Percentiles rank a stretch among this genome's conserved stretches.
These are phyloP conservation scores for Calidris pygmaea DNA, from an alignment of 2,113 vertebrate genomes.

Conservation along the genomic window DNA sequence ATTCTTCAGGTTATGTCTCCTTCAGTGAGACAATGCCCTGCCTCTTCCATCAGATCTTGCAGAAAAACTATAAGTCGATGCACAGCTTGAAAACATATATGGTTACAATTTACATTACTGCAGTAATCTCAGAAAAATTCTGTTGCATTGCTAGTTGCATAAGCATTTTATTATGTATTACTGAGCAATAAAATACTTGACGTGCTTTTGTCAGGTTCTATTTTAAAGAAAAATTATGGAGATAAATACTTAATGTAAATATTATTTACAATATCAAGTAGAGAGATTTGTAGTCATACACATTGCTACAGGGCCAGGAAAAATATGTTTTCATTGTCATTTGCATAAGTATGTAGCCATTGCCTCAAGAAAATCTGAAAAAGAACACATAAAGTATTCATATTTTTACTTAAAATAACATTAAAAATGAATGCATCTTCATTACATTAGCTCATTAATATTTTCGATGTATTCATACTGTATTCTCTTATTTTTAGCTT, in stretches of 20 bases:
- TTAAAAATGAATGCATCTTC: conserved; percentile 58
- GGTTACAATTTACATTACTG: not conserved
- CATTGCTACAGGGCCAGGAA: not conserved
- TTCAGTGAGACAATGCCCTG: not conserved
- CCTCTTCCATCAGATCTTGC: not conserved
- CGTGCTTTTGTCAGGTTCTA: not conserved
- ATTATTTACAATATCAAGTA: conserved; percentile 31
- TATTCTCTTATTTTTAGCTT: conserved; percentile 37
- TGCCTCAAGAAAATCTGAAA: conserved; percentile 46
- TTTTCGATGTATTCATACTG: conserved; percentile 46
- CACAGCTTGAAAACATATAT: not conserved
- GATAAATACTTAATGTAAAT: conserved; percentile 21
- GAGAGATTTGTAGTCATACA: not conserved
- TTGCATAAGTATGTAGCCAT: not conserved
- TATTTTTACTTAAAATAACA: conserved; percentile 69
- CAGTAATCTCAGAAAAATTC: not conserved
- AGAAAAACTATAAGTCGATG: not conserved
- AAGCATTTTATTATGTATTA: not conserved
- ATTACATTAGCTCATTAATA: conserved; percentile 52
- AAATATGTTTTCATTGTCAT: conserved; percentile 26
- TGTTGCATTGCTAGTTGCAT: not conserved
- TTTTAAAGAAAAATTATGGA: conserved; percentile 8
- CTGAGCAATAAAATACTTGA: not conserved
- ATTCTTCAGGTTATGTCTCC: not conserved
- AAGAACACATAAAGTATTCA: conserved; percentile 64